phyloP scores from a whole-genome alignment of 2,797 vertebrate genomes.

The Danionella dracula region DNA sequence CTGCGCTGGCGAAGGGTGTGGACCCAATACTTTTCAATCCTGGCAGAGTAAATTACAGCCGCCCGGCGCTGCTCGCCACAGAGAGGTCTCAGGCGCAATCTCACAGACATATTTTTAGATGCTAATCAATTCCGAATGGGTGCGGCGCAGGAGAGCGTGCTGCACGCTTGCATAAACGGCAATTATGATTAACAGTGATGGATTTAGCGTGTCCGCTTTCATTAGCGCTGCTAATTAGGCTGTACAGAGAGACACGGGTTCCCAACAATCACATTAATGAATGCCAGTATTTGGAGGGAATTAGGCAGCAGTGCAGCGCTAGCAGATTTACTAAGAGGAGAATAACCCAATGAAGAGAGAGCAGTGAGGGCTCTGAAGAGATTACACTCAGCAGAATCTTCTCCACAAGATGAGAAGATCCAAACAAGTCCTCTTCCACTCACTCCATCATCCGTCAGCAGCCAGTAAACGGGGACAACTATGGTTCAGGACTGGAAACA shows the following conservation, averaged over 20 bases:
- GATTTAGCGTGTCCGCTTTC: constrained; percentile 64
- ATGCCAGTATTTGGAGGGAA: constrained; percentile 65
- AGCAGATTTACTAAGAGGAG: neutral
- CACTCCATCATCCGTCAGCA: neutral
- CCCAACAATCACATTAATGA: constrained; percentile 71
- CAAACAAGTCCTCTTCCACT: neutral
- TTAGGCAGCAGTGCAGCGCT: constrained; percentile 41
- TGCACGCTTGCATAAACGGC: constrained; percentile 53
- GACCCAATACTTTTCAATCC: constrained; percentile 32
- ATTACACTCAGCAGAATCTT: no score
- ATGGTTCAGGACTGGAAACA: no score
- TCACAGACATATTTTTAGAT: constrained; percentile 59
- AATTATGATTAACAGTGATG: constrained; percentile 76
- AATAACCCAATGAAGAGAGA: constrained; percentile 1
- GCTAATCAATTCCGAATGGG: constrained; percentile 45
- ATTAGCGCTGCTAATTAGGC: constrained; percentile 71
- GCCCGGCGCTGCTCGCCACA: constrained; percentile 24
- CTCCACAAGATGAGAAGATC: neutral
- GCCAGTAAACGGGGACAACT: no score
- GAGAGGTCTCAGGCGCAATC: constrained; percentile 39
- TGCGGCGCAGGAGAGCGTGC: constrained; percentile 31
- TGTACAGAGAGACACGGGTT: constrained; percentile 63
- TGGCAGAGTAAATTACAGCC: constrained; percentile 22
- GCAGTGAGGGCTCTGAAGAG: neutral
- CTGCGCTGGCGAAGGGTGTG: constrained; percentile 35